phyloP scores from a whole-genome alignment of 2,888 invertebrate genomes.

The Strigamia maritima region DNA sequence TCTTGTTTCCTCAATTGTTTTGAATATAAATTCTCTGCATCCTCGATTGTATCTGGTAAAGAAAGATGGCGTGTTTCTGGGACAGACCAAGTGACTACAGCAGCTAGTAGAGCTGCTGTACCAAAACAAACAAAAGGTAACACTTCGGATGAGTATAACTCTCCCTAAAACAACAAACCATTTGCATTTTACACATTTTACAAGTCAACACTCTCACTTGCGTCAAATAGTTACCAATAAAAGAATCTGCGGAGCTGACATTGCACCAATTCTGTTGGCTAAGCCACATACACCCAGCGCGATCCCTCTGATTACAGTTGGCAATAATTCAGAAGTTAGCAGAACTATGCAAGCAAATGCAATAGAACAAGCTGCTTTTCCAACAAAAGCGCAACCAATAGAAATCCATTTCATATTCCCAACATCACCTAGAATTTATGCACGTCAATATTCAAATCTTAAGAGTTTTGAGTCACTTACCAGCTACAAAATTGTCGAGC shows the following conservation, averaged over 20 bases:
- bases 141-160: slow-evolving; percentile 14
- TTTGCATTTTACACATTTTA: not conserved
- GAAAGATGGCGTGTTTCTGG: slow-evolving; percentile 12
- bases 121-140: slow-evolving; percentile 17
- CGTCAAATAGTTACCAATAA: slow-evolving; percentile 15
- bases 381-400: slow-evolving; percentile 30
- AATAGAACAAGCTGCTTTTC: slow-evolving; percentile 35
- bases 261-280: slow-evolving; percentile 20
- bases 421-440: not conserved
- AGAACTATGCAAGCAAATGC: slow-evolving; percentile 28
- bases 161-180: not conserved
- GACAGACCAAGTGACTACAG: not conserved
- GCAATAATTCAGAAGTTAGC: slow-evolving; percentile 34
- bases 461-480: not conserved
- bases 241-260: slow-evolving; percentile 37
- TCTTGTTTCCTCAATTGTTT: not conserved
- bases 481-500: not conserved
- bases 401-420: not conserved
- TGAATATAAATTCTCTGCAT: slow-evolving; percentile 17
- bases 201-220: not conserved
- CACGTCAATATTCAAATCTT: not conserved
- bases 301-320: slow-evolving; percentile 32
- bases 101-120: not conserved
- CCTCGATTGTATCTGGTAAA: not conserved
- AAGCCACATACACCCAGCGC: slow-evolving; percentile 23